These are phyloP conservation scores for Amazona guildingii DNA, from an alignment of 2,113 vertebrate species.

Conservation along the genomic window DNA sequence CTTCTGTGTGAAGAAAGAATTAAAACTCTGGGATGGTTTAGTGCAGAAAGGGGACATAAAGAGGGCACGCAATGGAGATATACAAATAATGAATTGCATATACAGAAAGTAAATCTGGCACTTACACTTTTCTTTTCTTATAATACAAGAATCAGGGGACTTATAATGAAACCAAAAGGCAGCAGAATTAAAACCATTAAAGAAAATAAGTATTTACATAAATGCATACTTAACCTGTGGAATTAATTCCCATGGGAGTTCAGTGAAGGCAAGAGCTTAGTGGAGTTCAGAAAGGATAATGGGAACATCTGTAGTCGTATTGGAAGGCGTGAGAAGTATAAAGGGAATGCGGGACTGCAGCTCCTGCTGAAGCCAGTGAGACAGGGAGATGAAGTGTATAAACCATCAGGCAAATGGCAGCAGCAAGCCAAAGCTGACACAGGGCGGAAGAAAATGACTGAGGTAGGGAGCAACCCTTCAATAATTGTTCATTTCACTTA, in stretches of 20 bases:
- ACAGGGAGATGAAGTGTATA: neutral
- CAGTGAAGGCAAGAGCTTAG: neutral
- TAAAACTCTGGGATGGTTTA: constrained; percentile 36
- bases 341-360: neutral
- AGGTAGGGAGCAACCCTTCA: neutral
- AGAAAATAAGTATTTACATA: constrained; percentile 65
- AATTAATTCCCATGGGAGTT: neutral
- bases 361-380: neutral
- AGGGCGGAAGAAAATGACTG: neutral
- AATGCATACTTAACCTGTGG: constrained; percentile 54
- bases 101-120: constrained; percentile 45
- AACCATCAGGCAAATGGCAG: neutral
- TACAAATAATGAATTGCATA: constrained; percentile 20
- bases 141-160: constrained; percentile 31
- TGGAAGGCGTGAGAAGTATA: neutral
- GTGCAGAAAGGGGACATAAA: constrained; percentile 31
- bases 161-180: constrained; percentile 11
- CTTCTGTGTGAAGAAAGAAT: constrained; percentile 41
- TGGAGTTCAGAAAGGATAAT: constrained; percentile 7
- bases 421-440: neutral
- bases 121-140: neutral
- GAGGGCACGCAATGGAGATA: constrained; percentile 39
- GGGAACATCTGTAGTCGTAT: neutral
- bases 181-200: constrained; percentile 38
- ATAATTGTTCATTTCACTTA: neutral